Percentiles rank a stretch among this genome's conserved stretches.
Conservation (phyloP, 2,113 vertebrate species). For the Scomber scombrus region DNA sequence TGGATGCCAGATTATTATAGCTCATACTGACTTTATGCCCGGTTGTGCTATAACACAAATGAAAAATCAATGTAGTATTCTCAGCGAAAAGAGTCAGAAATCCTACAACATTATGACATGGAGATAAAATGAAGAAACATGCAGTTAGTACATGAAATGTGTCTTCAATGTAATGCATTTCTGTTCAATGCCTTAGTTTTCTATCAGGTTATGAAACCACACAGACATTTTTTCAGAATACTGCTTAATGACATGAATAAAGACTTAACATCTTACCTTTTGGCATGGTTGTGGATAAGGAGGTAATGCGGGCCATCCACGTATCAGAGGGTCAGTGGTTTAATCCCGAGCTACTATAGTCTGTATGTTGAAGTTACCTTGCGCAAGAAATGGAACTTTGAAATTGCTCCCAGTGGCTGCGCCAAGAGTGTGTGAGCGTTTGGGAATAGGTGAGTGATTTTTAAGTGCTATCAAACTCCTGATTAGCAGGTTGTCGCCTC, state of each 20-base stretch:
- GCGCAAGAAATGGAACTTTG: too few relatives aligned
- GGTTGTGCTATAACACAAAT: constrained; percentile 35
- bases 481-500: too few relatives aligned
- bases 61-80: constrained; percentile 43
- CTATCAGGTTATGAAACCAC: constrained; percentile 34
- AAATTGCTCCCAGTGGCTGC: too few relatives aligned
- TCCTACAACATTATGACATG: constrained; percentile 17
- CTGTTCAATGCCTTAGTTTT: constrained; percentile 65
- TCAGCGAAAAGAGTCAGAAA: constrained; percentile 15
- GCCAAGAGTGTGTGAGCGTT: too few relatives aligned
- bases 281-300: too few relatives aligned
- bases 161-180: constrained; percentile 56
- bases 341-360: too few relatives aligned
- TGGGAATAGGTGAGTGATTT: too few relatives aligned
- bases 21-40: not conserved
- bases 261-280: constrained; percentile 27
- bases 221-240: constrained; percentile 29
- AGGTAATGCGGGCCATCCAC: too few relatives aligned
- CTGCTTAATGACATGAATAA: constrained; percentile 32
- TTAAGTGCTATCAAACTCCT: too few relatives aligned
- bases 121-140: constrained; percentile 33
- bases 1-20: constrained; percentile 18
- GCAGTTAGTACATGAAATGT: constrained; percentile 27
- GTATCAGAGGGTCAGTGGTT: too few relatives aligned
- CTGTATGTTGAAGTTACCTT: too few relatives aligned